Percentiles rank a stretch among this genome's conserved stretches.
phyloP scores from a whole-genome alignment of 2,113 vertebrate species.

The Eulacestoma nigropectus region DNA sequence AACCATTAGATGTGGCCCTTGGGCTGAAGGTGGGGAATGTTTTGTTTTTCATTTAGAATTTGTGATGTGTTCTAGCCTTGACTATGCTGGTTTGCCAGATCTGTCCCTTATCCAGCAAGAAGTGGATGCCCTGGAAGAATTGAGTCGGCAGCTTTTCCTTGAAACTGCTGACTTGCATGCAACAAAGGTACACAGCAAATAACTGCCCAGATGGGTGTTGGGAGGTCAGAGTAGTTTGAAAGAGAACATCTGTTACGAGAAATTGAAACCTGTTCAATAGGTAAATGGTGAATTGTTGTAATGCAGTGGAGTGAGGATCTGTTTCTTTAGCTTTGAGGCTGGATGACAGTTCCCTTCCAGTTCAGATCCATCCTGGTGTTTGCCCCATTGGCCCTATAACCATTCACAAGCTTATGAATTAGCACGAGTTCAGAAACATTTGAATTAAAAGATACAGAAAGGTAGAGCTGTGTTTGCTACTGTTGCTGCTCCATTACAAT shows the following conservation, averaged over 20 bases:
- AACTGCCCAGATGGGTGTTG: background rate
- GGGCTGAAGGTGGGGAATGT: background rate
- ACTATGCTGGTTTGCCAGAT: conserved; percentile 79
- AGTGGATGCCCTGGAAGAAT: conserved; percentile 94
- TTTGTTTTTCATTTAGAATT: background rate
- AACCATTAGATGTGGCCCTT: background rate
- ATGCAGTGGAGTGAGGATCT: background rate
- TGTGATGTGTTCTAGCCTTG: conserved; percentile 58
- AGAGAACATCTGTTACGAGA: background rate
- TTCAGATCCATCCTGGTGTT: background rate
- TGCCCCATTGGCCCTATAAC: background rate
- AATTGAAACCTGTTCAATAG: background rate
- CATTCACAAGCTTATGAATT: background rate
- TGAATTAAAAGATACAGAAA: background rate
- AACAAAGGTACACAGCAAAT: conserved; percentile 82
- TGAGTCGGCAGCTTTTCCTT: conserved; percentile 95
- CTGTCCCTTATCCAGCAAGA: conserved; percentile 95
- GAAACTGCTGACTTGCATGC: conserved; percentile 96
- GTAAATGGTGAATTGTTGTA: background rate
- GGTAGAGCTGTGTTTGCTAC: background rate
- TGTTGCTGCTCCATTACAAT: background rate
- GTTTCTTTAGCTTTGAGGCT: background rate
- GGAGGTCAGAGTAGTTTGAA: background rate
- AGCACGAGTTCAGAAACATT: background rate
- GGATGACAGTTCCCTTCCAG: background rate